These are phyloP conservation scores for Oscheius sp. DNA, from an alignment of 2,888 invertebrate genomes.

Conservation along the genomic window DNA sequence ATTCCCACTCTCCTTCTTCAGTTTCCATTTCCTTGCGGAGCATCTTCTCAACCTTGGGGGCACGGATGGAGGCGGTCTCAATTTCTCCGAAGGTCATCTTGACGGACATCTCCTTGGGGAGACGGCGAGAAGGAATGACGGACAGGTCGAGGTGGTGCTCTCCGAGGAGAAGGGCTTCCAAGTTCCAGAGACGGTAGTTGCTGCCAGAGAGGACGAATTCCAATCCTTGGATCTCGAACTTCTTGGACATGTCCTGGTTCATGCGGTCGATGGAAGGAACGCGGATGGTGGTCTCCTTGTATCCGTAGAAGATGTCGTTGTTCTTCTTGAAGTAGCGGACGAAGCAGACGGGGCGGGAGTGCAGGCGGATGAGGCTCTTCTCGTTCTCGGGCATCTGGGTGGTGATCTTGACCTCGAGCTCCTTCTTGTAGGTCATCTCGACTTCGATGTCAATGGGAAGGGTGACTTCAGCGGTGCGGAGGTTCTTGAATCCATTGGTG, in stretches of 20 bases:
- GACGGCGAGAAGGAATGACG: conserved; percentile 41
- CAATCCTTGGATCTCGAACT: conserved; percentile 16
- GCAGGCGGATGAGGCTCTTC: conserved; percentile 49
- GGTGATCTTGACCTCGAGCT: conserved; percentile 39
- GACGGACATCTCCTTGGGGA: conserved; percentile 36
- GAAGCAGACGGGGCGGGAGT: conserved; percentile 58
- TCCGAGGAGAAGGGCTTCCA: conserved; percentile 45
- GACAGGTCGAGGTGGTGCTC: conserved; percentile 60
- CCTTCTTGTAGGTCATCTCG: conserved; percentile 39
- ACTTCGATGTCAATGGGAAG: conserved; percentile 62
- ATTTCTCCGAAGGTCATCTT: not conserved
- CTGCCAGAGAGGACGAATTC: conserved; percentile 47
- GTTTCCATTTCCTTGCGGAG: conserved; percentile 43
- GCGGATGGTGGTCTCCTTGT: conserved; percentile 61
- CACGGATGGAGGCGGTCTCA: conserved; percentile 38
- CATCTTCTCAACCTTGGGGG: conserved; percentile 34
- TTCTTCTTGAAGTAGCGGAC: conserved; percentile 50
- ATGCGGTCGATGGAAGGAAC: conserved; percentile 48
- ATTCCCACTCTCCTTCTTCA: conserved; percentile 30
- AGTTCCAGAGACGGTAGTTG: conserved; percentile 42
- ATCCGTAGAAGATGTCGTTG: conserved; percentile 42
- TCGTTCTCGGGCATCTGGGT: conserved; percentile 48
- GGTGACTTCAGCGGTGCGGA: conserved; percentile 50
- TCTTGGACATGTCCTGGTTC: conserved; percentile 40
- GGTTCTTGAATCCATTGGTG: conserved; percentile 62